phyloP scores from a whole-genome alignment of 2,888 invertebrate genomes.

The Luperina nickerlii region DNA sequence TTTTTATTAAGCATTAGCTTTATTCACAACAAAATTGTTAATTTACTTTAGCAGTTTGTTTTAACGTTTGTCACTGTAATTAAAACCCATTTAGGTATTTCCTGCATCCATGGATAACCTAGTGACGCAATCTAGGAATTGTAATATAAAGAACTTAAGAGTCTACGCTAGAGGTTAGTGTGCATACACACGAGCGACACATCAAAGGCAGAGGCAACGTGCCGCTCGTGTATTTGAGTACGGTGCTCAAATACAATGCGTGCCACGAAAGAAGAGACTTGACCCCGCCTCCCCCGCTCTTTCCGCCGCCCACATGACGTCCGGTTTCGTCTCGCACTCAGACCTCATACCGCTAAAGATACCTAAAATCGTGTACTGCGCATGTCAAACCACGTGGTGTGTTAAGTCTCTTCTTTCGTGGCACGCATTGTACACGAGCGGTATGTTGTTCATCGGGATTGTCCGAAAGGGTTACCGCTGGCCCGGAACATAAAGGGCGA shows the following conservation, averaged over 20 bases:
- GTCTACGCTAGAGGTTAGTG: not conserved
- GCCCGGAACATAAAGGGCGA: too few relatives aligned
- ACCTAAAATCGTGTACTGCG: too few relatives aligned
- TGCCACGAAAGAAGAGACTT: too few relatives aligned
- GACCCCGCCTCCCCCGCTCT: too few relatives aligned
- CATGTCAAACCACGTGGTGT: too few relatives aligned
- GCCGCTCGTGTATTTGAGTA: not conserved
- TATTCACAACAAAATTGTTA: not conserved
- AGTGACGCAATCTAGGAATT: constrained; percentile 10
- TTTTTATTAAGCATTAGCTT: constrained; percentile 1
- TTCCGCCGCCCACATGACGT: too few relatives aligned
- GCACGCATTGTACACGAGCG: too few relatives aligned
- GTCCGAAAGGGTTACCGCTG: too few relatives aligned
- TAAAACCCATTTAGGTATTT: constrained; percentile 15
- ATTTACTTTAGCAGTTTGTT: not conserved
- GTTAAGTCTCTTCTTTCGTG: too few relatives aligned
- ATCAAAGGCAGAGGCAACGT: not conserved
- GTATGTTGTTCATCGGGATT: too few relatives aligned
- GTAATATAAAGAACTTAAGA: not conserved
- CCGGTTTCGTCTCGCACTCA: too few relatives aligned
- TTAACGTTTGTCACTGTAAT: not conserved
- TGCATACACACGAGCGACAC: not conserved
- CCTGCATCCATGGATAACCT: not conserved
- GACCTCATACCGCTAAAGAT: too few relatives aligned
- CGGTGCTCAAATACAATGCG: not conserved